A percentile compares a stretch with the other conserved stretches of the same genome.
phyloP scores from a whole-genome alignment of 2,113 vertebrate species.

The Stigmatopora nigra region DNA sequence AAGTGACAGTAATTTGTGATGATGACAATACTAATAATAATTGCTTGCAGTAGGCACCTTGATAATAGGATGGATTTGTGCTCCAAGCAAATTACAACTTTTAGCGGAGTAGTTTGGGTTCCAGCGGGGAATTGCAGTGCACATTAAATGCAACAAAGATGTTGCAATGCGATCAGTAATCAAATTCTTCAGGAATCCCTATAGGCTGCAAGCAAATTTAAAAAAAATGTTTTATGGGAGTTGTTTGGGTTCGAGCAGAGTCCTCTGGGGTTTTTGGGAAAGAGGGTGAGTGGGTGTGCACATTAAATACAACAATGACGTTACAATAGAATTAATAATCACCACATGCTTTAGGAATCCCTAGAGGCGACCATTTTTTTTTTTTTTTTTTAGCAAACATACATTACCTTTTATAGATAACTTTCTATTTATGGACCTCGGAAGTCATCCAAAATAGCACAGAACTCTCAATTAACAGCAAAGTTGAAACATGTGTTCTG shows the following conservation, averaged over 20 bases:
- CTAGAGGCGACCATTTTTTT: slow-evolving; percentile 36
- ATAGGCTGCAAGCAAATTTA: slow-evolving; percentile 17
- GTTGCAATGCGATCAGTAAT: background rate
- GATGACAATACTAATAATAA: background rate
- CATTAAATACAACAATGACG: background rate
- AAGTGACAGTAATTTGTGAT: no score
- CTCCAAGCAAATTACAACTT: background rate
- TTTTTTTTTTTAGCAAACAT: slow-evolving; percentile 19
- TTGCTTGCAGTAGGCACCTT: background rate
- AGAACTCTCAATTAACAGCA: slow-evolving; percentile 50
- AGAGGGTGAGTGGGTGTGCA: background rate
- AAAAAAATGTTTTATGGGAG: background rate
- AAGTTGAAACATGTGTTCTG: slow-evolving; percentile 35
- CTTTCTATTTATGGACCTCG: slow-evolving; percentile 50
- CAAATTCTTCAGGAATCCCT: slow-evolving; percentile 53
- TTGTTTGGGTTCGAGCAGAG: background rate
- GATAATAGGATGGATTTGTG: background rate
- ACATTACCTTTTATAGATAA: slow-evolving; percentile 63
- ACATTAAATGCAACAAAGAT: background rate
- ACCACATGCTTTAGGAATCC: slow-evolving; percentile 49
- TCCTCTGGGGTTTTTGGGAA: background rate
- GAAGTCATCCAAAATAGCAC: slow-evolving; percentile 40
- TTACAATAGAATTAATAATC: background rate
- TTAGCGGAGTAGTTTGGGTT: background rate
- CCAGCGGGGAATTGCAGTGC: background rate